Base-by-base conservation (phyloP, 2,888 invertebrate species). In the Platycnemis pennipes region DNA sequence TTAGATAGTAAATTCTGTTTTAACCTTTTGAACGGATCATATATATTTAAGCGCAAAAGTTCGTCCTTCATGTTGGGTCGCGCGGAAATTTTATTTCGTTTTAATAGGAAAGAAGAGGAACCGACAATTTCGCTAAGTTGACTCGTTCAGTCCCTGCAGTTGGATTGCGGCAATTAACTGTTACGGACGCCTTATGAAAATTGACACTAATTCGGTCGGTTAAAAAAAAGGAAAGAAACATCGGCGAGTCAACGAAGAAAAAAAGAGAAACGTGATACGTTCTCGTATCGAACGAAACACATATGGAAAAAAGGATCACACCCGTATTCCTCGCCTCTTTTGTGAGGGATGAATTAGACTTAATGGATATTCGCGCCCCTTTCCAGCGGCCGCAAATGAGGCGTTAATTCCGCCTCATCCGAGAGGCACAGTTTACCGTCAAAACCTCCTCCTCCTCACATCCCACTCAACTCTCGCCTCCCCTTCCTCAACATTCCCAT, bases 301-400 rank as follows among this genome's bases (percentile, higher is more conserved):
- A 77, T 11, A n/a, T 11, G 16, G 37, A 77, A 77, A 77, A 77
- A 77, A 77, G 37, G 31, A 37, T 31, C 26, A 37, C 31, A 77
- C 77, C 2, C 7, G 37, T 37, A 16, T 77, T 69, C 69, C 69
- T 31, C 31, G 31, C 69, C 11, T 69, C 49, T 49, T 31, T 69
- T 31, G 77, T 31, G 77, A 77, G 77, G 37, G 77, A 77, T 77
- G 77, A 77, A 69, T 69, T 69, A 69, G 69, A 31, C 69, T n/a
- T 69, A 69, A 69, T 69, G 69, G 31, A 69, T 69, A 31, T 69
- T 31, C 69, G 69, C 69, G 31, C 31, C 69, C 69, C 69, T 31
- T 31, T n/a, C 5, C 22, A 1, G 5, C n/a, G 69, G 69, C 69
- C 69, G 31, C 69, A 69, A 69, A 69, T 69, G 69, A 69, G 69